Base-by-base conservation (phyloP, 2,113 vertebrate species). In the Gymnarchus niloticus region DNA sequence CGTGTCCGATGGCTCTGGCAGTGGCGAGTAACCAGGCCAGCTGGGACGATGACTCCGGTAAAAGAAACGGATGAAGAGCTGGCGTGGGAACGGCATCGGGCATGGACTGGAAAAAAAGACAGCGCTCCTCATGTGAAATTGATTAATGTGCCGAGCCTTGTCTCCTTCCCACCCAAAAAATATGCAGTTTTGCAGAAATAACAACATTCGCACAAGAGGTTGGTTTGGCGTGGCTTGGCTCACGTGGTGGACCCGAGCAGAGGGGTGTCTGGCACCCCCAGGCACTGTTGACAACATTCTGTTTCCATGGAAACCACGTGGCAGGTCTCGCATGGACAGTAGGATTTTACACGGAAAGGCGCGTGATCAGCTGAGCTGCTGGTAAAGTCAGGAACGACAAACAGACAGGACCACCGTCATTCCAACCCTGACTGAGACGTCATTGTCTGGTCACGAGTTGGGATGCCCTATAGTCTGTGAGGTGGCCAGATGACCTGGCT, bases 341-440 rank as follows among this genome's bases (percentile, higher is more conserved):
- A 33, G 61, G 33, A n/a, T 56, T 37, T 56, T 57, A 23, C 65
- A 56, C 87, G 85, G 81, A 88, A 85, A 85, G n/a, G 23, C n/a
- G 81, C 65, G 59, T 83, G 59, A 51, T 87, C 81, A 80, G 65
- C 41, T 76, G 78, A 59, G 56, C 65, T 10, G 19, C 48, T 44
- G 65, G 76, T 17, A 69, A 82, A n/a, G 14, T 41, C 12, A 49
- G 49, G 81, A 48, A 77, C 84, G 57, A 59, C 83, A 83, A 87
- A 87, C 46, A 73, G 81, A 54, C 14, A 25, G 17, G n/a, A 25
- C 3, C 41, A 19, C 14, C 8, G 14, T 56, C 6, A 41, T 46
- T 33, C 9, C 7, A 5, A 19, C 6, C 41, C 28, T 23, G 33
- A 33, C 14, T 2, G 9, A 28, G 14, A 25, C 23, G 23, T 1